phyloP scores from a whole-genome alignment of 2,888 invertebrate genomes.

The Pharmacophagus antenor region DNA sequence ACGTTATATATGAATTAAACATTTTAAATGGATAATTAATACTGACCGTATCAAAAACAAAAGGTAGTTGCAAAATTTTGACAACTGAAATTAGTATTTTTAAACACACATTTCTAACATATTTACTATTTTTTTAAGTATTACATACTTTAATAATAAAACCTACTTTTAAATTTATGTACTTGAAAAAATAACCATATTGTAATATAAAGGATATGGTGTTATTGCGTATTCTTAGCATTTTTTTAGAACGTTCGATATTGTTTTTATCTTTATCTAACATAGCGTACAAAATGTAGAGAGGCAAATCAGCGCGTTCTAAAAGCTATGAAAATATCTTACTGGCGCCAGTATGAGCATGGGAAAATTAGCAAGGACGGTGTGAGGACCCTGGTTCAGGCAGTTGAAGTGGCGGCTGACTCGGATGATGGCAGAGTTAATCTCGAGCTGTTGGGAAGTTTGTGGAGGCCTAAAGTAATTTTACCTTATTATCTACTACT shows the following conservation, averaged over 20 bases:
- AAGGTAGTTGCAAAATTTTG: too few relatives aligned
- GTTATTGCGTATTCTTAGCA: too few relatives aligned
- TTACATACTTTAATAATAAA: too few relatives aligned
- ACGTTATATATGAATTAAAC: too few relatives aligned
- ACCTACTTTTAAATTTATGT: too few relatives aligned
- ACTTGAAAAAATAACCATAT: too few relatives aligned
- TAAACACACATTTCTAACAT: too few relatives aligned
- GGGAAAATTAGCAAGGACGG: slow-evolving; percentile 82
- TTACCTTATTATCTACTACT: not conserved
- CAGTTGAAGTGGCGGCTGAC: slow-evolving; percentile 76
- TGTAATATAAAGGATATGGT: not conserved
- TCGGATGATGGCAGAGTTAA: slow-evolving; percentile 66
- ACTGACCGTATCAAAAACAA: too few relatives aligned
- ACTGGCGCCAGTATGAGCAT: slow-evolving; percentile 83
- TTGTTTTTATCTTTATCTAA: not conserved
- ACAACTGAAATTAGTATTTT: too few relatives aligned
- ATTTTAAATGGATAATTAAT: too few relatives aligned
- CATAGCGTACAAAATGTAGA: slow-evolving; percentile 39
- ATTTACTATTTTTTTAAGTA: too few relatives aligned
- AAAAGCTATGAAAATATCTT: slow-evolving; percentile 83
- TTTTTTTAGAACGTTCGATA: too few relatives aligned
- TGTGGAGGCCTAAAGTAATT: slow-evolving; percentile 71
- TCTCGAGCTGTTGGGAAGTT: slow-evolving; percentile 61
- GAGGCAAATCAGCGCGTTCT: slow-evolving; percentile 82
- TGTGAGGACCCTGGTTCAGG: slow-evolving; percentile 76